phyloP scores from a whole-genome alignment of 2,888 invertebrate genomes.

The Drosophila mettleri region DNA sequence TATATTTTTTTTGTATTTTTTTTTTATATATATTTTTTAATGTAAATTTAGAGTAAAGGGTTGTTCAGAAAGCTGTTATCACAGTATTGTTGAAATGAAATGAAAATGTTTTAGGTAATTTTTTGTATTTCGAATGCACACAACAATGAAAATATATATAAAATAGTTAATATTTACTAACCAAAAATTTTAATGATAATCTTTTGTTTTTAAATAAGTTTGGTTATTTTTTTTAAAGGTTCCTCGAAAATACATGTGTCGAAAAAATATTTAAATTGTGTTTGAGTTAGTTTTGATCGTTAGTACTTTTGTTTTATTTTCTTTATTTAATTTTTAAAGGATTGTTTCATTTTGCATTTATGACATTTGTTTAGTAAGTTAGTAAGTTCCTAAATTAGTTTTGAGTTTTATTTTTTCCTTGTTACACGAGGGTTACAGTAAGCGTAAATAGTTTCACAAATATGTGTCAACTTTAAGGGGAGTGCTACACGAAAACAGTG shows the following conservation, averaged over 20 bases:
- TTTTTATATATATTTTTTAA: constrained; percentile 10
- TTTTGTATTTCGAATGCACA: constrained; percentile 13
- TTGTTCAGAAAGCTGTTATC: constrained; percentile 71
- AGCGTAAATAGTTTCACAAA: constrained; percentile 74
- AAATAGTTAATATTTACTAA: constrained; percentile 12
- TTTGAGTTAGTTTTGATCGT: constrained; percentile 30
- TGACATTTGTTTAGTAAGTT: constrained; percentile 14
- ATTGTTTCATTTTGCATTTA: constrained; percentile 13
- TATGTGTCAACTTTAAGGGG: constrained; percentile 46
- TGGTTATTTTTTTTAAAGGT: constrained; percentile 47
- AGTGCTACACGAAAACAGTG: constrained; percentile 32
- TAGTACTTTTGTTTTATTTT: constrained; percentile 9
- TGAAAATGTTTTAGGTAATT: constrained; percentile 31
- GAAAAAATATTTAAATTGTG: constrained; percentile 58
- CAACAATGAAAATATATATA: constrained; percentile 9
- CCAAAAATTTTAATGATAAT: constrained; percentile 13
- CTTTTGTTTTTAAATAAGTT: constrained; percentile 5
- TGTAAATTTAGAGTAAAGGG: constrained; percentile 28
- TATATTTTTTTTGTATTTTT: neutral
- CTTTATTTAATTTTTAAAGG: constrained; percentile 8
- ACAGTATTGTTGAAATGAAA: constrained; percentile 64
- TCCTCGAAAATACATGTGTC: constrained; percentile 72
- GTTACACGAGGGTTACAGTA: constrained; percentile 45
- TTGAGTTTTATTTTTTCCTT: constrained; percentile 32
- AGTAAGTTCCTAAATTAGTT: constrained; percentile 11